Percentiles rank a stretch among this genome's conserved stretches.
These are phyloP conservation scores for Aporophyla nigra DNA, from an alignment of 2,888 invertebrate genomes.

Conservation along the genomic window DNA sequence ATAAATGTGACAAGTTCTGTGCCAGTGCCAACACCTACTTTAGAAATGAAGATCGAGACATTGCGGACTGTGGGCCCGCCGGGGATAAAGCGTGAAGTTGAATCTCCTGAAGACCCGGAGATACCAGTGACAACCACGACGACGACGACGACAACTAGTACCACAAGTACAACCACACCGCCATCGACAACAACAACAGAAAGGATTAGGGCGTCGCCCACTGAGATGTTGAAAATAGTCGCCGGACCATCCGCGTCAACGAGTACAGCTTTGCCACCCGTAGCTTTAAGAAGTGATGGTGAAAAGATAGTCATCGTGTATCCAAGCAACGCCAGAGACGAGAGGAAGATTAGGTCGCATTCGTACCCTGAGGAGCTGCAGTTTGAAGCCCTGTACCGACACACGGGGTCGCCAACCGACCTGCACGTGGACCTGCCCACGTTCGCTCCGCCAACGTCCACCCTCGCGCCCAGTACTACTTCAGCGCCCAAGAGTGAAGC, in stretches of 20 bases:
- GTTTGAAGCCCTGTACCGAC: constrained; percentile 88
- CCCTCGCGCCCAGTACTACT: constrained; percentile 69
- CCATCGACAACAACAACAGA: constrained; percentile 77
- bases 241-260: constrained; percentile 80
- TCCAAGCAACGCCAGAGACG: constrained; percentile 88
- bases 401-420: constrained; percentile 81
- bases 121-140: constrained; percentile 77
- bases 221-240: constrained; percentile 84
- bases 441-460: constrained; percentile 86
- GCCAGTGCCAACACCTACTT: constrained; percentile 86
- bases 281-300: constrained; percentile 84
- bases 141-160: constrained; percentile 75
- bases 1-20: constrained; percentile 81
- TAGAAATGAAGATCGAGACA: constrained; percentile 89
- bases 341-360: constrained; percentile 88
- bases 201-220: constrained; percentile 79
- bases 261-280: constrained; percentile 86
- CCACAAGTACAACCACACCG: constrained; percentile 70
- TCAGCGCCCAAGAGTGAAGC: constrained; percentile 69
- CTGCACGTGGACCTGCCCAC: constrained; percentile 91
- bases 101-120: constrained; percentile 86
- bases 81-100: constrained; percentile 82
- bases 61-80: constrained; percentile 86
- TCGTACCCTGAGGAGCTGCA: constrained; percentile 89
- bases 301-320: constrained; percentile 89